These are phyloP conservation scores for Pandion haliaetus DNA, from an alignment of 2,113 vertebrate species.

Conservation along the genomic window DNA sequence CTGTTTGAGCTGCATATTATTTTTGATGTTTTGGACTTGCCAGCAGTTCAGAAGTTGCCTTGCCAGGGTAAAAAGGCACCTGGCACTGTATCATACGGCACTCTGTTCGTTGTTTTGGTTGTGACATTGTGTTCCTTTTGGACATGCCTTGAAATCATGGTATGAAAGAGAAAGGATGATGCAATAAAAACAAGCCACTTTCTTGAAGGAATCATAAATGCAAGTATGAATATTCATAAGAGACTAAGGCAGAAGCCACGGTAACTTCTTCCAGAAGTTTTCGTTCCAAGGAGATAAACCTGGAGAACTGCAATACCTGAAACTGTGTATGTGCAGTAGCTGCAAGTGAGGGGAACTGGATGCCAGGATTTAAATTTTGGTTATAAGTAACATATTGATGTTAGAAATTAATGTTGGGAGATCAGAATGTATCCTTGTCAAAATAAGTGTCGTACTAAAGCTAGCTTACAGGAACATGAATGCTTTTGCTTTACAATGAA, in stretches of 20 bases:
- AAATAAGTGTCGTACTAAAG: not conserved
- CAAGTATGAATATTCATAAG: not conserved
- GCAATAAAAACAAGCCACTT: not conserved
- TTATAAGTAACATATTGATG: not conserved
- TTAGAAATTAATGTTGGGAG: not conserved
- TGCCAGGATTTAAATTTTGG: not conserved
- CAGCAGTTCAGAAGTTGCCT: not conserved
- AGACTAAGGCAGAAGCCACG: not conserved
- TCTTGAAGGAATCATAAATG: not conserved
- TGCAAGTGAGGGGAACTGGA: not conserved
- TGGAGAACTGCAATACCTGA: not conserved
- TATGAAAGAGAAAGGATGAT: not conserved
- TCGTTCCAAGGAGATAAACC: not conserved
- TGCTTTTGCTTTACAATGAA: not conserved
- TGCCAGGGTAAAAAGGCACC: not conserved
- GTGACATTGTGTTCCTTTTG: not conserved
- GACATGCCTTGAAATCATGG: not conserved
- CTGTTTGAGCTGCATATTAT: not conserved
- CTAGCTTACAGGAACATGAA: not conserved
- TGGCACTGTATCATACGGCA: not conserved
- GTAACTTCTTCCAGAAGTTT: not conserved
- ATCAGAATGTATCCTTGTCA: not conserved
- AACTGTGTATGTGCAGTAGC: accelerated
- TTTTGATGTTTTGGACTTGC: not conserved
- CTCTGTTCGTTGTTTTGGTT: accelerated